These are phyloP conservation scores for Pentamera pediparva DNA, from an alignment of 53 echinoderm and acorn worm genomes.

Conservation along the genomic window DNA sequence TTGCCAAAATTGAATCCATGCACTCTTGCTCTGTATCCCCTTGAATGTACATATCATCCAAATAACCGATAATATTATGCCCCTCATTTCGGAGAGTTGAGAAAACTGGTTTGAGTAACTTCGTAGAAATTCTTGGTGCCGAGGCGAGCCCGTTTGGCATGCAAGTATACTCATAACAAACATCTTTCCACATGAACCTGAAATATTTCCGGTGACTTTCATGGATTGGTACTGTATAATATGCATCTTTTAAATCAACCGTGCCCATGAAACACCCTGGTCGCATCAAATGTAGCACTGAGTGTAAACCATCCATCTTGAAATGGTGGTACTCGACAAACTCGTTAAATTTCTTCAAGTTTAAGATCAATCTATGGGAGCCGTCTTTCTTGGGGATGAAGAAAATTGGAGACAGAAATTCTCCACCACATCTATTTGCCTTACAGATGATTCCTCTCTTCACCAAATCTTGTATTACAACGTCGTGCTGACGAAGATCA, in stretches of 20 bases:
- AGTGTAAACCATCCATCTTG: constrained; percentile 49
- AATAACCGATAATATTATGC: constrained; percentile 8
- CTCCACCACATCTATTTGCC: background rate
- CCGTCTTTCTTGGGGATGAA: constrained; percentile 36
- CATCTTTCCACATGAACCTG: constrained; percentile 20
- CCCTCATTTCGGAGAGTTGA: constrained; percentile 18
- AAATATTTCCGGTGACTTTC: constrained; percentile 29
- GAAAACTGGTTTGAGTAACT: constrained; percentile 39
- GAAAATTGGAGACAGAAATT: constrained; percentile 41
- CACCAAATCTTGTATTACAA: constrained; percentile 20
- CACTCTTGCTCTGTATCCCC: constrained; percentile 23
- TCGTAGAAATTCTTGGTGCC: constrained; percentile 48
- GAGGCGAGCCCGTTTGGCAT: constrained; percentile 46
- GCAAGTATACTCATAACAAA: constrained; percentile 28
- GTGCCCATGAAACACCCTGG: constrained; percentile 46
- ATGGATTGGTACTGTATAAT: constrained; percentile 48
- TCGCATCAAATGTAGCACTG: constrained; percentile 35
- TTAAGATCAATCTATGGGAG: constrained; percentile 43
- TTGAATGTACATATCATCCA: constrained; percentile 32
- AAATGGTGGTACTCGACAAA: constrained; percentile 48
- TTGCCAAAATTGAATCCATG: background rate
- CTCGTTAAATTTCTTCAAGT: constrained; percentile 47
- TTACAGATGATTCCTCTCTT: constrained; percentile 32
- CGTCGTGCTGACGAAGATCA: constrained; percentile 8
- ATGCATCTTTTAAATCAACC: constrained; percentile 50